Conservation (phyloP, 2,797 vertebrate genomes). For the Sebastes dallii region DNA sequence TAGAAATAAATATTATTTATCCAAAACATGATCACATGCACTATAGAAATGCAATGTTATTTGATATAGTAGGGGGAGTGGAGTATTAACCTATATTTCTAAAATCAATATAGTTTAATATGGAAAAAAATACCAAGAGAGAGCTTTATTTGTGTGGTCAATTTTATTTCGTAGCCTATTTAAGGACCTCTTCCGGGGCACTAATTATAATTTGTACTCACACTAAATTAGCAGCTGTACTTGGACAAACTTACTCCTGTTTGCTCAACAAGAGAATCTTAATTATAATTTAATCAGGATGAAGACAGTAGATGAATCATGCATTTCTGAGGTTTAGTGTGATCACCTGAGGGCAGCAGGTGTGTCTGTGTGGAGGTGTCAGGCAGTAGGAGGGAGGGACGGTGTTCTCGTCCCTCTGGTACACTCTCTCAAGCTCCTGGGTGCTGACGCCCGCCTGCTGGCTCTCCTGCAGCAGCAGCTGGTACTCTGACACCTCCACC, state of each 20-base stretch:
- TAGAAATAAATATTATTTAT: background rate
- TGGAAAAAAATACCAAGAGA: background rate
- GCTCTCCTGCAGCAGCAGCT: conserved; percentile 75
- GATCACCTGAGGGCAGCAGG: conserved; percentile 28
- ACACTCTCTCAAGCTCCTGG: conserved; percentile 71
- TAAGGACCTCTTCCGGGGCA: background rate
- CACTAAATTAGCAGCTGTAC: background rate
- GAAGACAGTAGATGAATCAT: background rate
- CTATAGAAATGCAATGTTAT: background rate
- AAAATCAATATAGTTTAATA: background rate
- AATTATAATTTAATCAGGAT: background rate
- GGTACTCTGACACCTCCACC: conserved; percentile 82
- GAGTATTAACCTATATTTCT: background rate
- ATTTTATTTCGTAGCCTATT: background rate
- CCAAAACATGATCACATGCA: background rate
- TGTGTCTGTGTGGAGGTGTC: conserved; percentile 6
- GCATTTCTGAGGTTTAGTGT: background rate
- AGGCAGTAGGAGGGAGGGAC: conserved; percentile 79
- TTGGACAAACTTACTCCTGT: background rate
- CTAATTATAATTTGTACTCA: background rate
- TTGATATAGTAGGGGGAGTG: background rate
- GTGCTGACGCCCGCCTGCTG: conserved; percentile 73
- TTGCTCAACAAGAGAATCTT: background rate
- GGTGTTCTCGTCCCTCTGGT: conserved; percentile 83
- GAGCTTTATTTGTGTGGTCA: background rate